Percentiles rank a stretch among this genome's conserved stretches.
These are phyloP conservation scores for Drosophila silvestris DNA, from an alignment of 2,888 invertebrate genomes.

Conservation along the genomic window DNA sequence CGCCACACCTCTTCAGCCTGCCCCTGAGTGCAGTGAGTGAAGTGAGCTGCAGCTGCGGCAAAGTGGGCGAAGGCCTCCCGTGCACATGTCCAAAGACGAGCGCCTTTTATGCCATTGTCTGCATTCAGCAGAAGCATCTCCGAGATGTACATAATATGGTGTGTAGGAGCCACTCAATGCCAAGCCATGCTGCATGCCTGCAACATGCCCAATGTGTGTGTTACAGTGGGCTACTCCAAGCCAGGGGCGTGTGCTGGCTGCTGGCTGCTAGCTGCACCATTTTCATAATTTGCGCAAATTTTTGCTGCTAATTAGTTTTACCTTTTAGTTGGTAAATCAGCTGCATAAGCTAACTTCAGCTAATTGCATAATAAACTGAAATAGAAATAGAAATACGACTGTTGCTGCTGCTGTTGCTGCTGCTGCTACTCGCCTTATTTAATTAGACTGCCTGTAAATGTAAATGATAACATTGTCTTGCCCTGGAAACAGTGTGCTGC, in stretches of 20 bases:
- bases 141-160: constrained; percentile 16
- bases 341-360: constrained; percentile 45
- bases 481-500: constrained; percentile 33
- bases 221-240: constrained; percentile 32
- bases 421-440: constrained; percentile 41
- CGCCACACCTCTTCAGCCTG: neutral
- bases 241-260: constrained; percentile 23
- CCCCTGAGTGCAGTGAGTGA: constrained; percentile 43
- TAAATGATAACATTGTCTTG: constrained; percentile 59
- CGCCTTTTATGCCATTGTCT: constrained; percentile 76
- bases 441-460: constrained; percentile 60
- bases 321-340: constrained; percentile 55
- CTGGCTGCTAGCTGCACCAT: constrained; percentile 16
- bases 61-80: constrained; percentile 78
- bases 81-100: constrained; percentile 58
- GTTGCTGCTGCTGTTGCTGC: neutral
- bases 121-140: constrained; percentile 37
- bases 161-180: constrained; percentile 69
- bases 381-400: constrained; percentile 21
- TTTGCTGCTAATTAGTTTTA: constrained; percentile 67
- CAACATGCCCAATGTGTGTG: constrained; percentile 35
- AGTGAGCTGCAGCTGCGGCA: constrained; percentile 56
- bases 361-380: constrained; percentile 66
- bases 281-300: constrained; percentile 66
- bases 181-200: constrained; percentile 24